Evolutionary conservation across 2,113 vertebrate genomes (phyloP), one percentile per base, ranked within the genome.

Genomic region (Clarias batrachus): DNA sequence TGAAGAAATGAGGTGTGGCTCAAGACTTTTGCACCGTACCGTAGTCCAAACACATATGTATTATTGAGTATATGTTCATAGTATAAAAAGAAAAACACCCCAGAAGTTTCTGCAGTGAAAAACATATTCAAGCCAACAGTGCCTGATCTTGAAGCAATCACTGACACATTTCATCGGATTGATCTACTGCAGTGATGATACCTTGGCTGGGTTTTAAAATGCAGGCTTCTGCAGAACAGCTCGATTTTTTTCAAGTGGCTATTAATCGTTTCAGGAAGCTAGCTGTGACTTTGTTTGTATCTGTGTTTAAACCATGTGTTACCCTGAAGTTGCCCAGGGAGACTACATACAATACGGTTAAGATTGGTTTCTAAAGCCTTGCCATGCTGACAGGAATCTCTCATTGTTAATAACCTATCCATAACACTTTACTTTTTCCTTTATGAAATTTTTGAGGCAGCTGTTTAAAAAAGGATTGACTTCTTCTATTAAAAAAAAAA

Each of bases 191-290:
- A 3, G 71, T 87, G 60, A 74, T 33, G 65, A 21, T 82, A 78
- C 81, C 17, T 25, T 77, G 63, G 82, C 81, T 82, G 86, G 59
- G 77, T 74, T 87, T 57, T 21, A 74, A 23, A 82, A 83, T 77
- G 60, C 27, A 48, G 71, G 54, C n/a, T 59, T 37, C 81, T 87
- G 63, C 56, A 57, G 74, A 65, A 52, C 59, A 83, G 82, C 86
- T 82, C 83, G 4, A 66, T 86, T 86, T 89, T 41, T 74, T 66
- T 86, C 59, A 87, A 89, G 83, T 83, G 88, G 84, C 84, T 90
- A 88, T 91, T 93, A 92, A 92, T 91, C 92, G 90, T 88, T 84
- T 89, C 86, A 87, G 91, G 88, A 91, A 89, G 65, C 33, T 52
- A 70, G 62, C 82, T 86, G 65, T 85, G 78, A 25, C 37, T 10